These are phyloP conservation scores for Beris morrisii DNA, from an alignment of 2,888 invertebrate genomes.

Conservation along the genomic window DNA sequence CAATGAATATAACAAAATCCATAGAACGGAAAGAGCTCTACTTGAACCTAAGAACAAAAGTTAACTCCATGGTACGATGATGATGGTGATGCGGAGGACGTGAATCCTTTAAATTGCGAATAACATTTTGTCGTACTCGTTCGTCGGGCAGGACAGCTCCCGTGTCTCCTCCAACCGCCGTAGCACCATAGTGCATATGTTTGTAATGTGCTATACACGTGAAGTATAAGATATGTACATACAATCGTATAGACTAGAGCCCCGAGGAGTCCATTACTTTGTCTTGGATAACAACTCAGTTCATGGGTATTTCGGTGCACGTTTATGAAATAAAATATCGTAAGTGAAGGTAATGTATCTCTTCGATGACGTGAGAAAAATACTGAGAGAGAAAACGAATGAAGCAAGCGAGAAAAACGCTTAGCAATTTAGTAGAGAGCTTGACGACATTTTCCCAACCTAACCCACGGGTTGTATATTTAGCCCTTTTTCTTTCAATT, in stretches of 20 bases:
- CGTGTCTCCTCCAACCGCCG: too few species aligned
- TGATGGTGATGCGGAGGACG: constrained; percentile 6
- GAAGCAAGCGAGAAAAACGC: constrained; percentile 3
- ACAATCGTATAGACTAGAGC: constrained; percentile 3
- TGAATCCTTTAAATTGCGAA: constrained; percentile 33
- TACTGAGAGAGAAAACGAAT: constrained; percentile 17
- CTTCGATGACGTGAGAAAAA: constrained; percentile 38
- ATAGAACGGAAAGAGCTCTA: neutral
- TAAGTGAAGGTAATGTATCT: constrained; percentile 40
- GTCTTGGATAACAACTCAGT: constrained; percentile 29
- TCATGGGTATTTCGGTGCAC: constrained; percentile 34
- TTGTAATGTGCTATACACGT: neutral
- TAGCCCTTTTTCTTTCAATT: too few species aligned
- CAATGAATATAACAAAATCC: too few species aligned
- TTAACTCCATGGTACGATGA: too few species aligned
- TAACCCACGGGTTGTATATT: too few species aligned
- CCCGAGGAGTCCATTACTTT: neutral
- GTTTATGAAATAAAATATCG: constrained; percentile 39
- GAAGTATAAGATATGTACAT: neutral
- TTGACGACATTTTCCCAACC: too few species aligned
- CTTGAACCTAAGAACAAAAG: too few species aligned
- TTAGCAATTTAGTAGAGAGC: too few species aligned
- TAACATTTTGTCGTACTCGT: constrained; percentile 30
- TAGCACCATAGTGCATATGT: too few species aligned
- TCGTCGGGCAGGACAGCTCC: too few species aligned